Evolutionary conservation across 1,140 invertebrate genomes (phyloP).

Genomic region (Meloidogyne hapla): DNA sequence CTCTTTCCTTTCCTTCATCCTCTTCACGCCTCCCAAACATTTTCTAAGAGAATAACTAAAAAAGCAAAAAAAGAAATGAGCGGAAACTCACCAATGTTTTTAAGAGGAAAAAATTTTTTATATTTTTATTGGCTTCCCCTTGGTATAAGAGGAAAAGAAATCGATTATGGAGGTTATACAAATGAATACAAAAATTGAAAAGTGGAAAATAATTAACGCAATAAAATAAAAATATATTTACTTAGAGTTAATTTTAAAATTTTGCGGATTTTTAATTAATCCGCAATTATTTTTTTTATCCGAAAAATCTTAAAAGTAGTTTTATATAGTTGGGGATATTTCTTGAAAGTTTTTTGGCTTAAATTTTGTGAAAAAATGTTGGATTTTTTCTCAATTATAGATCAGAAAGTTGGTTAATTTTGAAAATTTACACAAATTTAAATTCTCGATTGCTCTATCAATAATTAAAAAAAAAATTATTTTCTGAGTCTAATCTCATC

Average conservation of each 20-base stretch:
- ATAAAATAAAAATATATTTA: background rate
- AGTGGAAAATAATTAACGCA: background rate
- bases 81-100: background rate
- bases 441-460: too few species aligned
- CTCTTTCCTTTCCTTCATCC: background rate
- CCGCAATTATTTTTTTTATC: background rate
- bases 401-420: too few species aligned
- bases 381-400: too few species aligned
- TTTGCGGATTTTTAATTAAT: background rate
- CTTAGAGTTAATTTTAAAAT: background rate
- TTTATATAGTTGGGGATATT: too few species aligned
- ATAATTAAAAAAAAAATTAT: too few species aligned
- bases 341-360: too few species aligned
- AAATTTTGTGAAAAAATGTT: too few species aligned
- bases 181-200: background rate
- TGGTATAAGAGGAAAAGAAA: background rate
- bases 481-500: too few species aligned
- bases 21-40: background rate
- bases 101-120: background rate
- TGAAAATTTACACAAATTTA: too few species aligned
- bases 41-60: background rate
- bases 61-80: background rate
- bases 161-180: background rate
- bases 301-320: background rate
- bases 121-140: background rate